Evolutionary conservation across 2,113 vertebrate genomes (phyloP).

Genomic region (Miniopterus natalensis): DNA sequence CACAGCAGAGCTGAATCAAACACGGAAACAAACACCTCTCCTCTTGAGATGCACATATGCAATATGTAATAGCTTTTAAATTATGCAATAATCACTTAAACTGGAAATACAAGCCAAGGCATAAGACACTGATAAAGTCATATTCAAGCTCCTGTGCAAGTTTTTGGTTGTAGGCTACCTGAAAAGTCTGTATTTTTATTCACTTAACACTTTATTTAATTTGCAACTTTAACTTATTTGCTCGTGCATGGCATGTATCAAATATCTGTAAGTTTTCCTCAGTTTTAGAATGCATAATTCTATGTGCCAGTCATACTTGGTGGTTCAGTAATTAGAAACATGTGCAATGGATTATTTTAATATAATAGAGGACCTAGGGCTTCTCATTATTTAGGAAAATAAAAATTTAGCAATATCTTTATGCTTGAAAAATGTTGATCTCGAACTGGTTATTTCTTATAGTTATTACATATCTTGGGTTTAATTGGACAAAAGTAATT

Average conservation of each 20-base stretch:
- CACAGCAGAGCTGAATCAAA: neutral
- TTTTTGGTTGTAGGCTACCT: neutral
- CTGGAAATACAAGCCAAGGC: neutral
- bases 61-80: neutral
- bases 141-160: neutral
- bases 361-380: neutral
- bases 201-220: conserved; percentile 7
- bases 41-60: neutral
- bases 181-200: conserved; percentile 22
- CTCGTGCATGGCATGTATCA: conserved; percentile 8
- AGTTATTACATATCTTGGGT: neutral
- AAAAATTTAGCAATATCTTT: neutral
- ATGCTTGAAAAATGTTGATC: neutral
- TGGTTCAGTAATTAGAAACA: conserved; percentile 66
- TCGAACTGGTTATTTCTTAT: neutral
- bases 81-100: neutral
- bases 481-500: conserved; percentile 69
- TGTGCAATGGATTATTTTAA: conserved; percentile 57
- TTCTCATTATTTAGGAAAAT: neutral
- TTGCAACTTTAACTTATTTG: neutral
- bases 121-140: neutral
- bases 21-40: neutral
- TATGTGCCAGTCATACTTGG: conserved; percentile 32
- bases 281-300: conserved; percentile 50
- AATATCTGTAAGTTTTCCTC: conserved; percentile 30